Conservation (phyloP, 2,888 invertebrate genomes). For the Trachelus tabidus region DNA sequence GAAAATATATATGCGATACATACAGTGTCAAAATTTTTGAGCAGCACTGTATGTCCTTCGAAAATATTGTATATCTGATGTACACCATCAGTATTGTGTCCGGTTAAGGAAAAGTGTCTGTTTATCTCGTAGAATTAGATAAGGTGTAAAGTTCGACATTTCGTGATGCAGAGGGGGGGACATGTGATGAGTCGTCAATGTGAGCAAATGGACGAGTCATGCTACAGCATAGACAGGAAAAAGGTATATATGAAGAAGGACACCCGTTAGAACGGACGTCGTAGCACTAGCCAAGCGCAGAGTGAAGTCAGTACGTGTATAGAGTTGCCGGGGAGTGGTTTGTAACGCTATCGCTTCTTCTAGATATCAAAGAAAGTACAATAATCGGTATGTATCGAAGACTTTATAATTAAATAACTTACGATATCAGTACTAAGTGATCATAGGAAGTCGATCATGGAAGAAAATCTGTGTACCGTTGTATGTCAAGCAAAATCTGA, state of each 20-base stretch:
- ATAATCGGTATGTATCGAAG: not conserved
- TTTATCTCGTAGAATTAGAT: not conserved
- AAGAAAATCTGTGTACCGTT: not conserved
- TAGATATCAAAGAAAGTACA: not conserved
- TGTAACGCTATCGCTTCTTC: not conserved
- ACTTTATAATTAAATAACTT: not conserved
- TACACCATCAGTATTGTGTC: not conserved
- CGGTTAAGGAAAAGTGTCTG: not conserved
- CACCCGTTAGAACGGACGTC: not conserved
- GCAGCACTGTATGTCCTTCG: no score
- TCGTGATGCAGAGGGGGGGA: not conserved
- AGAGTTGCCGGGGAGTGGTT: not conserved
- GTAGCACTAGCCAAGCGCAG: not conserved
- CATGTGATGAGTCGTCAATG: not conserved
- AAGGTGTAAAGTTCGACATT: not conserved
- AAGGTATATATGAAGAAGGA: not conserved
- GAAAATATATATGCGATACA: no score
- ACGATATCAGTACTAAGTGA: not conserved
- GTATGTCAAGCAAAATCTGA: not conserved
- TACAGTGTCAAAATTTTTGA: no score
- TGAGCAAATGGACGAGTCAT: not conserved
- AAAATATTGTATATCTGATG: not conserved
- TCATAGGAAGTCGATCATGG: not conserved
- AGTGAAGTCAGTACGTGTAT: not conserved
- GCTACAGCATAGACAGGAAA: not conserved